Percentiles rank a stretch among this genome's conserved stretches.
phyloP scores from a whole-genome alignment of 2,888 invertebrate species.

The Orchesella flavescens region DNA sequence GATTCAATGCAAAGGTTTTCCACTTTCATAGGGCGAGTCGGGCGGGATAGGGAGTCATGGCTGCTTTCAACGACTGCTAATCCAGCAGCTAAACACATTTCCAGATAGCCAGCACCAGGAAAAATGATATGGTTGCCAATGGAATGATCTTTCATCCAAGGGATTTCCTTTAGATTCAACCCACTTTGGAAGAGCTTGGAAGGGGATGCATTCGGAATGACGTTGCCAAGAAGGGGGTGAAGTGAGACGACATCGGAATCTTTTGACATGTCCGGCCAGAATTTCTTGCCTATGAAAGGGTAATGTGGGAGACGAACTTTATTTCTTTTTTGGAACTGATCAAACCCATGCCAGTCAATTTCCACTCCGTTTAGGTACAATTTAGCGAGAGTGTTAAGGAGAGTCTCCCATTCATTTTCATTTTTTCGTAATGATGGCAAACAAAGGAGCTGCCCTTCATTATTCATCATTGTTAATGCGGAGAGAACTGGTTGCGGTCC shows the following conservation, averaged over 20 bases:
- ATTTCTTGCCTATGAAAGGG: constrained; percentile 59
- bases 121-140: constrained; percentile 60
- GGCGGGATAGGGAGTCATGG: not conserved
- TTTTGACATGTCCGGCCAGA: constrained; percentile 46
- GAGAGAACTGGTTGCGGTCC: constrained; percentile 64
- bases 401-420: not conserved
- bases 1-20: not conserved
- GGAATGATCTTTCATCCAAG: constrained; percentile 57
- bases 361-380: constrained; percentile 46
- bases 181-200: constrained; percentile 50
- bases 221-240: not conserved
- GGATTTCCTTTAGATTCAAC: not conserved
- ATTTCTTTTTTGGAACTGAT: constrained; percentile 29
- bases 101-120: constrained; percentile 62
- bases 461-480: constrained; percentile 61
- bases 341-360: constrained; percentile 57
- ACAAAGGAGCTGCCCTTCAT: constrained; percentile 18
- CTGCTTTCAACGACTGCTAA: constrained; percentile 29
- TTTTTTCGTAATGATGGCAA: constrained; percentile 51
- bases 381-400: not conserved
- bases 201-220: constrained; percentile 30
- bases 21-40: not conserved
- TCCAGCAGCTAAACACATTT: constrained; percentile 64
- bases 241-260: not conserved
- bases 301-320: constrained; percentile 58